phyloP scores from a whole-genome alignment of 1,140 invertebrate genomes.

The Listronotus bonariensis region DNA sequence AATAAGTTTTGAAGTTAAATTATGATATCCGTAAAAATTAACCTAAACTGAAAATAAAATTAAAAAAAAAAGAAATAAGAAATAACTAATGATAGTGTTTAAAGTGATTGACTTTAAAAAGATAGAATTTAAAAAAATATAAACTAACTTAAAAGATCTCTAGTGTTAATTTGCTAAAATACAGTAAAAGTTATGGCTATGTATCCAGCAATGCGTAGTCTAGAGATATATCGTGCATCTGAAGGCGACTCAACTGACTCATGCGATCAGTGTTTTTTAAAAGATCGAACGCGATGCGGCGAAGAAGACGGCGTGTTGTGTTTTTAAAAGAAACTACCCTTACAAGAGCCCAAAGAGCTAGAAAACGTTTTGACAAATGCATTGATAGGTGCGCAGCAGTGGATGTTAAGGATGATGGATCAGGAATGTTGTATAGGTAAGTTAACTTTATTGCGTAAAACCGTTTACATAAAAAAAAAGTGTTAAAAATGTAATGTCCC shows the following conservation, averaged over 20 bases:
- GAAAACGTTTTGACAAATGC: slow-evolving; percentile 36
- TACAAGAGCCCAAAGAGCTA: slow-evolving; percentile 24
- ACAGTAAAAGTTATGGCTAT: neutral
- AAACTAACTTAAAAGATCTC: too few relatives aligned
- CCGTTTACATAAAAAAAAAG: too few relatives aligned
- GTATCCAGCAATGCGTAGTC: slow-evolving; percentile 24
- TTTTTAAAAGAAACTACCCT: slow-evolving; percentile 8
- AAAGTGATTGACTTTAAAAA: too few relatives aligned
- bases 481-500: too few relatives aligned
- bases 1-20: too few relatives aligned
- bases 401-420: neutral
- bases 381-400: slow-evolving; percentile 24
- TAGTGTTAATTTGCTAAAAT: too few relatives aligned
- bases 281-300: slow-evolving; percentile 42
- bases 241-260: slow-evolving; percentile 13
- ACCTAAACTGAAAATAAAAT: too few relatives aligned
- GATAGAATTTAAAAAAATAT: too few relatives aligned
- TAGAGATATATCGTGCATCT: slow-evolving; percentile 21
- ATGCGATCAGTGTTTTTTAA: slow-evolving; percentile 37
- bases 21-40: too few relatives aligned
- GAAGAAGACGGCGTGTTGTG: slow-evolving; percentile 20
- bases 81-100: too few relatives aligned
- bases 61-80: too few relatives aligned
- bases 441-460: too few relatives aligned
- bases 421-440: slow-evolving; percentile 3